Base-by-base conservation (phyloP, 2,888 invertebrate genomes). In the Aphidoletes aphidimyza region DNA sequence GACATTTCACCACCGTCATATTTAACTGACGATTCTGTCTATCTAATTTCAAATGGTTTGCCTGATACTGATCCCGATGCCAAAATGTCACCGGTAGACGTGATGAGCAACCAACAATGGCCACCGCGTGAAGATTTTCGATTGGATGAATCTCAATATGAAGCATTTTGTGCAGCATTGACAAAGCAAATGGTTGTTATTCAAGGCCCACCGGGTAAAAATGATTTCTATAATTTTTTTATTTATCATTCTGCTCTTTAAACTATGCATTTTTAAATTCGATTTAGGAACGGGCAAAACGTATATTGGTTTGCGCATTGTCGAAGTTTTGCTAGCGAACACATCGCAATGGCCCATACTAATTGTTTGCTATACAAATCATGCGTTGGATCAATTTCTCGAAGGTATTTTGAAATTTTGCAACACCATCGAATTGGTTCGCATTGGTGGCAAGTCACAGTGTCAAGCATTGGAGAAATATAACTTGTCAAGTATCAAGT, bases 371-470 rank as follows among this genome's bases (percentile, higher is more conserved):
- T 84, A 84, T 26, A 95, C 95, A 1, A 95, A 96, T 90, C 94
- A 95, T 89, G 95, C 95, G 22, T 89, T 95, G 59, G 95, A 95
- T 90, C 95, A 95, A 88, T 95, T 95, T 88, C 89, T 95, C 42
- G 94, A 95, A 90, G 94, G 93, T 1, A 90, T 94, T 39, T 87
- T 93, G 0, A 87, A 88, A 78, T 89, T 91, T 0, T 93, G 93
- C 0, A 87, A 90, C 90, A 90, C 90, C 85, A 89, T 94, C 83
- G 90, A 94, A 3, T 37, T 84, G 59, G 39, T 84, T 59, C 90
- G 94, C 86, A 89, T 94, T 59, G 94, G 94, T 0, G 92, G 93
- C 37, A 92, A 93, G 87, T 93, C 93, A 30, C 93, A 92, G 87
- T 93, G 91, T 87, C 90, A 91, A 86, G 87, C 88, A 0, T 86